Evolutionary conservation across 2,797 vertebrate species (phyloP).

Genomic region (Kryptopterus vitreolus): DNA sequence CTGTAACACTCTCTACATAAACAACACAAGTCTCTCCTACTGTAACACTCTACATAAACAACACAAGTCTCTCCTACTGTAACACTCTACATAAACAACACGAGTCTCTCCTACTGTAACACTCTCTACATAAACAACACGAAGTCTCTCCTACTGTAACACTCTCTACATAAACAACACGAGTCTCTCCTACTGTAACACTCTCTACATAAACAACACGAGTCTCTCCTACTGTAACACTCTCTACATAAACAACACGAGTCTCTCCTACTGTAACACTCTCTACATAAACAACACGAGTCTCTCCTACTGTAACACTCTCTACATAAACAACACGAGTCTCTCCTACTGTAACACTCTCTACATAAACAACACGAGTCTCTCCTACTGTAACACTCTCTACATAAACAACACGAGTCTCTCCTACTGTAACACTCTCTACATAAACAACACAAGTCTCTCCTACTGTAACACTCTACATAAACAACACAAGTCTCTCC

Average conservation of each 20-base stretch:
- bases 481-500: no score
- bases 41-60: background rate
- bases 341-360: background rate
- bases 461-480: background rate
- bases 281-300: background rate
- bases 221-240: background rate
- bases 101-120: background rate
- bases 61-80: background rate
- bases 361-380: no score
- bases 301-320: background rate
- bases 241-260: no score
- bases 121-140: background rate
- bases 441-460: no score
- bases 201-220: background rate
- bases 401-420: no score
- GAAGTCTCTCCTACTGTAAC: background rate
- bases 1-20: no score
- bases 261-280: background rate
- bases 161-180: no score
- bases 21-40: background rate
- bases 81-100: no score
- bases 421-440: background rate
- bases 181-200: background rate
- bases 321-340: no score
- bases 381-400: background rate